phyloP scores from a whole-genome alignment of 2,797 vertebrate species.

The Urophycis tenuis region DNA sequence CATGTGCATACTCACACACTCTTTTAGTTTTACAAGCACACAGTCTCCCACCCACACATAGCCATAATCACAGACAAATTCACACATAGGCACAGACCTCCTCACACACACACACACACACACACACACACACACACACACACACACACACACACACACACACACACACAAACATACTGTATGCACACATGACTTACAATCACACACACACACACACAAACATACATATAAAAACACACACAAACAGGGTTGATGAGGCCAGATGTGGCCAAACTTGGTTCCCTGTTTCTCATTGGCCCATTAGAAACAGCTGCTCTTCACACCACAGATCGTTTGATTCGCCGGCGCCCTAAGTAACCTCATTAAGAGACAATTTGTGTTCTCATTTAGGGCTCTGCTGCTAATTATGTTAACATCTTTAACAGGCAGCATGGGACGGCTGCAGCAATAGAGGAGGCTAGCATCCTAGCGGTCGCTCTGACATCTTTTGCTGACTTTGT shows the following conservation, averaged over 20 bases:
- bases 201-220: not conserved
- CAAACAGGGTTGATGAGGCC: not conserved
- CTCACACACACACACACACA: not conserved
- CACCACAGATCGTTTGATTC: not conserved
- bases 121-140: not conserved
- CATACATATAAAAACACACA: not conserved
- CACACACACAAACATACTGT: no score
- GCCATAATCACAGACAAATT: not conserved
- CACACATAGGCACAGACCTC: not conserved
- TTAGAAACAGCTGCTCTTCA: not conserved
- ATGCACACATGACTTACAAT: no score
- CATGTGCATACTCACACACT: not conserved
- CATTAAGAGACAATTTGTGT: conserved; percentile 7
- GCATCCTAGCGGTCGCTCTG: not conserved
- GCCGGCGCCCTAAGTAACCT: not conserved
- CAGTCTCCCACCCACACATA: not conserved
- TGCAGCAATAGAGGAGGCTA: not conserved
- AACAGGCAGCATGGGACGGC: not conserved
- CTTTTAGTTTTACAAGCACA: no score
- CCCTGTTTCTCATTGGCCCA: not conserved
- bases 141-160: not conserved
- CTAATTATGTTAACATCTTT: conserved; percentile 1
- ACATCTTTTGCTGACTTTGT: not conserved
- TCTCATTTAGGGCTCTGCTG: not conserved
- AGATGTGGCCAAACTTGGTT: not conserved